Base-by-base conservation (phyloP, 2,888 invertebrate genomes). In the Danaus chrysippus region DNA sequence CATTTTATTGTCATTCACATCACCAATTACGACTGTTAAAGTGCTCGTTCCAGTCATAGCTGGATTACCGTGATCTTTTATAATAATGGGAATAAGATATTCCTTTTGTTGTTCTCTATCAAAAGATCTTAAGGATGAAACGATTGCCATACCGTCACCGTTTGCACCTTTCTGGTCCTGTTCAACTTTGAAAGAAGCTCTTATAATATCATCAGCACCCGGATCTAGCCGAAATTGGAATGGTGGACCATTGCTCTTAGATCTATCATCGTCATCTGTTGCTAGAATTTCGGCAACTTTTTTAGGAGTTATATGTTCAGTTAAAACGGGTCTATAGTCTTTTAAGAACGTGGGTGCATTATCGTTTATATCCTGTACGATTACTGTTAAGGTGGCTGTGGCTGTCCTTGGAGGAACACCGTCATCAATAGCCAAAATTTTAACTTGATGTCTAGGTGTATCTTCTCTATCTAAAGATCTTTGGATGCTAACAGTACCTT, bases 1-100 rank as follows among this genome's bases (percentile, higher is more conserved):
- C 97, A 99, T 99, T 89, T 98, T 97, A 86, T 99, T 99, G 83
- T 99, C 99, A 84, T 99, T 99, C 19, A 97, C 96, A 86, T 99
- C 99, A 19, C 99, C 99, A 74, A 99, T 99, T 57, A 98, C 97
- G 34, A 99, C 97, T 0, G 98, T 98, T 44, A 99, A 90, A 0
- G 98, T 98, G 78, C 97, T 97, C 10, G 98, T 98, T 68, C 98
- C 98, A 13, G 97, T 97, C 96, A 98, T 97, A 0, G 96, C 95
- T n/a, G 98, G 98, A 71, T 96, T 97, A 49, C 99, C 98, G 73
- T 97, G 96, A 91, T 99, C 99, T 85, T 97, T 98, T 79, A 99
- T 98, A 23, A 98, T 96, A 76, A 99, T 98, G 0, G 99, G 99
- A 76, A 99, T 97, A 73, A 97, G 93, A 82, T 98, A 98, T 85